Conservation (phyloP, 2,888 invertebrate species). For the Hedya salicella region DNA sequence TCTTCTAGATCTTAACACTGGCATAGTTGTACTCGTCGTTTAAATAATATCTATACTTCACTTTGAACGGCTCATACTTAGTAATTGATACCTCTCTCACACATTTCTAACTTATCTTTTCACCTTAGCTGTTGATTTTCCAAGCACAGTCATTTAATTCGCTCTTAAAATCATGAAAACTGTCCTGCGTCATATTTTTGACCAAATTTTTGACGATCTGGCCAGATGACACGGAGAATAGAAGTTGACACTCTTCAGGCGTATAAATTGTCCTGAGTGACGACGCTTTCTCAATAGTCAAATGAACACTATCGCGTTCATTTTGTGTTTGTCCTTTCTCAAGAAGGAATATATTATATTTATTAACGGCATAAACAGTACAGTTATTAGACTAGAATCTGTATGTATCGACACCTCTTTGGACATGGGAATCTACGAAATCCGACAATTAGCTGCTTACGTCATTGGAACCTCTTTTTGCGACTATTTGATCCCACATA, state of each 20-base stretch:
- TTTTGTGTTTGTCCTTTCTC: conserved; percentile 11
- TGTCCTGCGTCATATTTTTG: conserved; percentile 1
- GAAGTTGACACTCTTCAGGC: conserved; percentile 3
- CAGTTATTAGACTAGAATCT: background rate
- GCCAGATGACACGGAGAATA: conserved; percentile 2
- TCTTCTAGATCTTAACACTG: conserved; percentile 2
- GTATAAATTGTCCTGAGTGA: background rate
- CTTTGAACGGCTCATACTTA: conserved; percentile 10
- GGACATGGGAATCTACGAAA: conserved; percentile 10
- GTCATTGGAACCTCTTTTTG: conserved; percentile 1
- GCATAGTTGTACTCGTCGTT: conserved; percentile 7
- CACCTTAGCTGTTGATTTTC: background rate
- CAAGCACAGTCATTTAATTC: conserved; percentile 5
- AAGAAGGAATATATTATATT: conserved; percentile 10
- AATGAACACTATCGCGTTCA: conserved; percentile 4
- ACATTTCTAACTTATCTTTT: background rate
- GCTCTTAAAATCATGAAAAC: conserved; percentile 5
- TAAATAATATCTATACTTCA: conserved; percentile 5
- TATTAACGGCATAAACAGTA: conserved; percentile 3
- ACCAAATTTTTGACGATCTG: background rate
- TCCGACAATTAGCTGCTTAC: conserved; percentile 1
- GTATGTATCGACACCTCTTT: conserved; percentile 7
- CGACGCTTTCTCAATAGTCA: conserved; percentile 8
- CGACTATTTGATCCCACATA: background rate
- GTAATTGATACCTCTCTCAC: conserved; percentile 3